Conservation (phyloP, 37 sponge, comb jelly and placozoan genomes). For the Dysidea cf. avara region DNA sequence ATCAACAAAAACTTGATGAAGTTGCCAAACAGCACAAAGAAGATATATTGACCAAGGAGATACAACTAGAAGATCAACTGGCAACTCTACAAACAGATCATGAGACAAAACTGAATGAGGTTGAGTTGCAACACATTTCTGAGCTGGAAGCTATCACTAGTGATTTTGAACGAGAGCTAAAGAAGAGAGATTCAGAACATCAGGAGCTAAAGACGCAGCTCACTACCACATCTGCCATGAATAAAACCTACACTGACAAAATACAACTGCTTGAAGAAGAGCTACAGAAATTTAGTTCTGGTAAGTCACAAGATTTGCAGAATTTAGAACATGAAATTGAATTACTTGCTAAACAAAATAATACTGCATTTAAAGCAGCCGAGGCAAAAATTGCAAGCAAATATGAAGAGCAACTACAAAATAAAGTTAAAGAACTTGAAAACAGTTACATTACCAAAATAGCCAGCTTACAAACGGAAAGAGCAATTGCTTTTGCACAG, state of each 20-base stretch:
- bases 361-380: neutral
- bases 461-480: too few species aligned
- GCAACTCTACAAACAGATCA: neutral
- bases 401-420: neutral
- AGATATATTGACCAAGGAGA: neutral
- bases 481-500: neutral
- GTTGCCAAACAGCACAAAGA: neutral
- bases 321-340: too few species aligned
- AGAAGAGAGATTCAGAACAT: neutral
- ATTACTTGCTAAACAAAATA: too few species aligned
- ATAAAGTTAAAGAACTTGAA: neutral
- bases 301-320: too few species aligned
- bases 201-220: neutral
- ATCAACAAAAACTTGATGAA: neutral
- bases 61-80: neutral
- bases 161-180: neutral
- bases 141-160: neutral
- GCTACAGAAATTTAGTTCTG: neutral
- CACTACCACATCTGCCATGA: too few species aligned
- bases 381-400: neutral
- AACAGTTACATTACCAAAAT: too few species aligned
- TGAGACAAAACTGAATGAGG: conserved; percentile 8
- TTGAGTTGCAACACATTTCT: conserved; percentile 3
- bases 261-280: too few species aligned
- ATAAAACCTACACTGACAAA: too few species aligned